Evolutionary conservation across 1,140 invertebrate species (phyloP).

Genomic region (Dendroctonus ponderosae): DNA sequence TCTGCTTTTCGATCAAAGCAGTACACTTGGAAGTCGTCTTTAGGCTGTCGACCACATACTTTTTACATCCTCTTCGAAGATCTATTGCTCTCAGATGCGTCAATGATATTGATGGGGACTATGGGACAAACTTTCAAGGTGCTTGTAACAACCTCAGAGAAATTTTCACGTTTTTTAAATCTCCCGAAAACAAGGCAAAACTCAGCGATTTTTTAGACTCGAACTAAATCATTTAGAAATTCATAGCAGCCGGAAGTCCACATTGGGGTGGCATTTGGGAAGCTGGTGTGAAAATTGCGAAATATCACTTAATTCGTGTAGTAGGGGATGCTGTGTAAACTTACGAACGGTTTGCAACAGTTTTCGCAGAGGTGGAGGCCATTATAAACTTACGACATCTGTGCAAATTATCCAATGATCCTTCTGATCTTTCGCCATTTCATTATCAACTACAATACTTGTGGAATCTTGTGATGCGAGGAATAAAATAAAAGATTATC

Average conservation of each 20-base stretch:
- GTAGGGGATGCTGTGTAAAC: constrained; percentile 35
- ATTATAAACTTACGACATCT: constrained; percentile 42
- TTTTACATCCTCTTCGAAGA: constrained; percentile 46
- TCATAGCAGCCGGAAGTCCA: too few species aligned
- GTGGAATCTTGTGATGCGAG: too few species aligned
- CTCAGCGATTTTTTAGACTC: constrained; percentile 39
- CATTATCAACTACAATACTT: too few species aligned
- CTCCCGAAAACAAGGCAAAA: constrained; percentile 9
- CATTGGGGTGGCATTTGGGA: constrained; percentile 42
- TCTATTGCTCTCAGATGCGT: constrained; percentile 49
- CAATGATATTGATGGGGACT: constrained; percentile 24
- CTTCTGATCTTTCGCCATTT: constrained; percentile 34
- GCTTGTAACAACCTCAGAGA: constrained; percentile 16
- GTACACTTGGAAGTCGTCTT: constrained; percentile 51
- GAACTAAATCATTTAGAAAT: too few species aligned
- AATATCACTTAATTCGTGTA: constrained; percentile 35
- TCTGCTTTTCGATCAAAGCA: constrained; percentile 47
- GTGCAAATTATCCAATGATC: constrained; percentile 34
- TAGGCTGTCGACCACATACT: constrained; percentile 46
- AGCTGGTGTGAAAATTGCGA: constrained; percentile 37
- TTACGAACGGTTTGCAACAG: constrained; percentile 39
- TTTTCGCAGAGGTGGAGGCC: constrained; percentile 43
- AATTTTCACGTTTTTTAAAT: constrained; percentile 16
- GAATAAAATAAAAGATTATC: too few species aligned
- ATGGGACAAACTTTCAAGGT: constrained; percentile 24